These are phyloP conservation scores for Leistus spinibarbis DNA, from an alignment of 2,888 invertebrate genomes.

Conservation along the genomic window DNA sequence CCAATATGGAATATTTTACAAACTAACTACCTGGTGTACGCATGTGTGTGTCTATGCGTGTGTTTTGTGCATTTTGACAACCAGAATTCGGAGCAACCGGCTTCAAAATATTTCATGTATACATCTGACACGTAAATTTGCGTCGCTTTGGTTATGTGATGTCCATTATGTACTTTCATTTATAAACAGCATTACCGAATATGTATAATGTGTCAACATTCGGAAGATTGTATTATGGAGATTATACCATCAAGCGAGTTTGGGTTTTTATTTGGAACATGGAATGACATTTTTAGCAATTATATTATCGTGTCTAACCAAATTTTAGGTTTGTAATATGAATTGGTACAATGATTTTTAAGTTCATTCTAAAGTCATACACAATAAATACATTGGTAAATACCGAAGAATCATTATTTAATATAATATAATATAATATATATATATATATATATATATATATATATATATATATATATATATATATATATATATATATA, in stretches of 20 bases:
- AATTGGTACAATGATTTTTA: no score
- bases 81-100: not conserved
- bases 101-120: not conserved
- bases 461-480: no score
- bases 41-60: conserved; percentile 14
- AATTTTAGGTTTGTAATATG: no score
- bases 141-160: not conserved
- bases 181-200: not conserved
- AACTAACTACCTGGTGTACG: conserved; percentile 26
- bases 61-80: not conserved
- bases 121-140: not conserved
- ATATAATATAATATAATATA: no score
- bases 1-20: conserved; percentile 35
- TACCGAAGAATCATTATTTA: no score
- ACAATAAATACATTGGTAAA: no score
- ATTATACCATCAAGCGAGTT: not conserved
- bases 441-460: no score
- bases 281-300: no score
- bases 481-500: no score
- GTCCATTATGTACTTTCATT: not conserved
- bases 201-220: not conserved
- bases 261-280: no score
- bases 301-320: no score
- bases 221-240: not conserved
- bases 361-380: no score